These are phyloP conservation scores for Ochotona princeps DNA, from an alignment of 2,113 vertebrate genomes.

Conservation along the genomic window DNA sequence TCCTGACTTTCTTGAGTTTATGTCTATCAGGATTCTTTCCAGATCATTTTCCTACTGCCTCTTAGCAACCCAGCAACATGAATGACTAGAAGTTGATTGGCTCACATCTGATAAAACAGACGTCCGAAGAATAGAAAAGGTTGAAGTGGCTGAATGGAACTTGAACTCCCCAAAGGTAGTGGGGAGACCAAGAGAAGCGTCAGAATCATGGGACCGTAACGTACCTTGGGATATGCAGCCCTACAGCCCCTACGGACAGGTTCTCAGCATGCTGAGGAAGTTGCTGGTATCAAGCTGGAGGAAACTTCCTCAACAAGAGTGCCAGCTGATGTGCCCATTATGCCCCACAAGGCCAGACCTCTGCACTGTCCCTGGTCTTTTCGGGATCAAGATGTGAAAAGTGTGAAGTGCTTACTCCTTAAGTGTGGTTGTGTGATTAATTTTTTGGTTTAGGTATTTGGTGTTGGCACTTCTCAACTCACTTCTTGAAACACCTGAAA, in stretches of 20 bases:
- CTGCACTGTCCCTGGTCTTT: background rate
- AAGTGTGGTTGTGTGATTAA: background rate
- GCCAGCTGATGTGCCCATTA: fast-evolving
- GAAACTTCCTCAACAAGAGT: background rate
- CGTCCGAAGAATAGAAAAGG: background rate
- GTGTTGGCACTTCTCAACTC: background rate
- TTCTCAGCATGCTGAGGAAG: background rate
- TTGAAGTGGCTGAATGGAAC: background rate
- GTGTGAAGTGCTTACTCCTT: background rate
- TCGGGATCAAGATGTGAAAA: background rate
- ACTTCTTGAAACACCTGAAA: background rate
- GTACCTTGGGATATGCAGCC: too few species aligned
- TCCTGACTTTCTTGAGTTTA: background rate
- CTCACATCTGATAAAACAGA: background rate
- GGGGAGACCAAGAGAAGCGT: background rate
- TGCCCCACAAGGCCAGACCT: background rate
- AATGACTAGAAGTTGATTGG: background rate
- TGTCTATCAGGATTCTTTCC: background rate
- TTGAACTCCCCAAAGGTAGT: background rate
- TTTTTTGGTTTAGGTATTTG: background rate
- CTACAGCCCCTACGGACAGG: background rate
- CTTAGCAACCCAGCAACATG: background rate
- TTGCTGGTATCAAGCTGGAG: background rate
- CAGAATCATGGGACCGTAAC: background rate
- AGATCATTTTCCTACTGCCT: background rate